Evolutionary conservation across 2,888 invertebrate genomes (phyloP).

Genomic region (Tetragnatha montana): DNA sequence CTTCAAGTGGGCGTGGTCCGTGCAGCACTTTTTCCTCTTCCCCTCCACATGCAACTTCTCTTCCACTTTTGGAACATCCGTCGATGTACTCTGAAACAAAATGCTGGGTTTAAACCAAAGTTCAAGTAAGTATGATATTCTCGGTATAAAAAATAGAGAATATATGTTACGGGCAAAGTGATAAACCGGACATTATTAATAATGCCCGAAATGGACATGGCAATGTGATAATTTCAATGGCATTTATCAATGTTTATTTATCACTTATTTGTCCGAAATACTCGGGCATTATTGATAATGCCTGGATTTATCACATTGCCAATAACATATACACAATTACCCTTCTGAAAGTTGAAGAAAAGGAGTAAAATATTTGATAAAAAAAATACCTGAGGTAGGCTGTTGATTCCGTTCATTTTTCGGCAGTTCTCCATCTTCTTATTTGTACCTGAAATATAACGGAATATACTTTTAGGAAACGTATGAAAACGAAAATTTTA

Average conservation of each 20-base stretch:
- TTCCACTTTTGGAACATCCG: constrained; percentile 36
- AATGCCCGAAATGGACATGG: background rate
- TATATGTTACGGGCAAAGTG: background rate
- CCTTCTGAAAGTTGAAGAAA: no score
- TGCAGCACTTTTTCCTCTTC: constrained; percentile 41
- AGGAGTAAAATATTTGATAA: background rate
- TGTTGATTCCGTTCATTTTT: constrained; percentile 46
- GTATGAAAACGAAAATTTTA: no score
- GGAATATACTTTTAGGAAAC: no score
- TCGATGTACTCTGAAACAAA: constrained; percentile 45
- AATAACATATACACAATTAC: no score
- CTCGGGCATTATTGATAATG: no score
- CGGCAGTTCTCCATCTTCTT: constrained; percentile 43
- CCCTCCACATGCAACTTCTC: constrained; percentile 27
- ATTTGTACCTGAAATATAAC: constrained; percentile 35
- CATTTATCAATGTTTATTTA: background rate
- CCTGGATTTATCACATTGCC: no score
- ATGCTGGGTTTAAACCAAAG: constrained; percentile 41
- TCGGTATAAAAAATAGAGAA: no score
- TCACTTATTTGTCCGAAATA: no score
- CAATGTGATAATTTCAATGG: background rate
- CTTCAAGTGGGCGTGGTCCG: constrained; percentile 31
- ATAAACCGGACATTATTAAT: no score
- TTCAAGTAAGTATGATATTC: constrained; percentile 1
- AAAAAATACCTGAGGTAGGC: constrained; percentile 47